Percentiles rank a stretch among this genome's conserved stretches.
phyloP scores from a whole-genome alignment of 2,888 invertebrate genomes.

The Cataglyphis albicans region DNA sequence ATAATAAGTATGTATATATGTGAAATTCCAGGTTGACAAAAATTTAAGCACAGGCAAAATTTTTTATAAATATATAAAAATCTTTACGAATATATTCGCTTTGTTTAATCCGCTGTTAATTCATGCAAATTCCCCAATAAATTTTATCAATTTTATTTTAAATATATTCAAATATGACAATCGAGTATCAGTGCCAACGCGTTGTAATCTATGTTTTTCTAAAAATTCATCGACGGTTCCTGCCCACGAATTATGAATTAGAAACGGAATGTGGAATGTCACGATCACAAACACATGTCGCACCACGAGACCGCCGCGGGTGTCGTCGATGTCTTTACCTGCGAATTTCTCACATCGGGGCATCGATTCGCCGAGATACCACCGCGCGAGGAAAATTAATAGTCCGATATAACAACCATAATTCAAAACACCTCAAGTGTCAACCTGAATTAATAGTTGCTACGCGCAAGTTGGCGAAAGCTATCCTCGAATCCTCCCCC shows the following conservation, averaged over 20 bases:
- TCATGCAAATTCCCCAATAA: background rate
- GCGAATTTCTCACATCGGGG: conserved; percentile 58
- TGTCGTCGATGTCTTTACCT: conserved; percentile 68
- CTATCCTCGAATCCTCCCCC: conserved; percentile 56
- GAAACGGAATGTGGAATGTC: conserved; percentile 17
- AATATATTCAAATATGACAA: background rate
- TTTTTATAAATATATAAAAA: background rate
- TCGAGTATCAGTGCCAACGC: background rate
- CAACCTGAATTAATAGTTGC: conserved; percentile 74
- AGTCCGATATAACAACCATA: conserved; percentile 71
- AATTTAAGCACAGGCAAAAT: background rate
- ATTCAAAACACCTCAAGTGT: conserved; percentile 74
- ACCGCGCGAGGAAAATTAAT: conserved; percentile 71
- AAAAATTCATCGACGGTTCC: conserved; percentile 11
- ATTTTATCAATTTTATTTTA: background rate
- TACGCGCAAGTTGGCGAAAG: conserved; percentile 52
- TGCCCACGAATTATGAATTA: conserved; percentile 36
- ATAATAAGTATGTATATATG: background rate
- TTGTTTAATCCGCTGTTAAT: background rate
- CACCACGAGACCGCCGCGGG: conserved; percentile 48
- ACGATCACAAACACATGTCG: conserved; percentile 63
- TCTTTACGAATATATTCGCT: background rate
- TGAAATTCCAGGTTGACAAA: background rate
- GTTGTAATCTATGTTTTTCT: background rate
- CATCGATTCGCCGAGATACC: conserved; percentile 63